phyloP scores from a whole-genome alignment of 2,888 invertebrate genomes.

The Syrphus vitripennis region DNA sequence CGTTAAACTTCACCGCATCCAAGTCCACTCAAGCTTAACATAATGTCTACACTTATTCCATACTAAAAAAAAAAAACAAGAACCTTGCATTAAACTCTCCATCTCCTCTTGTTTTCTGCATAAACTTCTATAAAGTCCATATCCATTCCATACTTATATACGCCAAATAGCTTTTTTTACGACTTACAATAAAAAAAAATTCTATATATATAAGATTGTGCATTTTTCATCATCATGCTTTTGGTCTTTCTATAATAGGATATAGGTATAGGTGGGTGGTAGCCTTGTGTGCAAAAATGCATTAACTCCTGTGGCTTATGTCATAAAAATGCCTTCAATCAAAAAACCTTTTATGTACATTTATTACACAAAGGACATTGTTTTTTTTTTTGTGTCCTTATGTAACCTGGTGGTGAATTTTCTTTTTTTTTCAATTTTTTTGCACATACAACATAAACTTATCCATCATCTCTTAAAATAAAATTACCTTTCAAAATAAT shows the following conservation, averaged over 20 bases:
- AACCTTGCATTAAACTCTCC: not conserved
- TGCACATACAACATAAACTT: slow-evolving; percentile 5
- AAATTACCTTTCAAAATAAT: slow-evolving; percentile 19
- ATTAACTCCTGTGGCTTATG: slow-evolving; percentile 51
- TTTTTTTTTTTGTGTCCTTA: not conserved
- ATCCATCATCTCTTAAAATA: slow-evolving; percentile 36
- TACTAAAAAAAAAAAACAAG: too few species aligned
- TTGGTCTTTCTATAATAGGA: slow-evolving; percentile 11
- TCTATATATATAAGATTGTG: slow-evolving; percentile 14
- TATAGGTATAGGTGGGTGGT: not conserved
- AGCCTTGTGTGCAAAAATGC: slow-evolving; percentile 30
- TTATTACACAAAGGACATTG: slow-evolving; percentile 23
- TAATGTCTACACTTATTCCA: not conserved
- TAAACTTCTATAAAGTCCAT: not conserved
- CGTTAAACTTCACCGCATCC: not conserved
- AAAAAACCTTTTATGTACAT: slow-evolving; percentile 32
- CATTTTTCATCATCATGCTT: slow-evolving; percentile 6
- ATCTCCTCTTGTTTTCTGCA: not conserved
- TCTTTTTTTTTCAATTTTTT: not conserved
- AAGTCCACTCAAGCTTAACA: slow-evolving; percentile 10
- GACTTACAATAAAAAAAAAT: slow-evolving; percentile 7
- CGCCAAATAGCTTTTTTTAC: slow-evolving; percentile 20
- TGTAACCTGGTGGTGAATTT: not conserved
- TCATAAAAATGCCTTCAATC: slow-evolving; percentile 40
- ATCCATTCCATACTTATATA: not conserved